Evolutionary conservation across 1,140 invertebrate genomes (phyloP).

Genomic region (Zaprionus camerounensis): DNA sequence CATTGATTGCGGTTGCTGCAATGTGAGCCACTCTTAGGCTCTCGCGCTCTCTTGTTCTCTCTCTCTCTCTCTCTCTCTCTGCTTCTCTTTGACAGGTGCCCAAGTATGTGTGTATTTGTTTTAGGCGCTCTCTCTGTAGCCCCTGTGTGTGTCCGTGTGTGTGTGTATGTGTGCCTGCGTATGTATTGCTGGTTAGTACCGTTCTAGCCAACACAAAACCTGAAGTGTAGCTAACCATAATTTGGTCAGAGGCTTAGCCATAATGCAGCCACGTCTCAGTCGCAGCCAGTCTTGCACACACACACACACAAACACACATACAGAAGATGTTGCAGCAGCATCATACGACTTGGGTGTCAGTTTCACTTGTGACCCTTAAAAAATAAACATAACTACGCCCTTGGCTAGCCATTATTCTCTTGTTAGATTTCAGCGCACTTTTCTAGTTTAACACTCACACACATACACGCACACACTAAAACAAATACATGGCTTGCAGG

Average conservation of each 20-base stretch:
- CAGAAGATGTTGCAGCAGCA: not conserved
- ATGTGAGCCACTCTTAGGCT: constrained; percentile 62
- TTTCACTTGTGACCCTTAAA: constrained; percentile 43
- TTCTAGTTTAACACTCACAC: constrained; percentile 49
- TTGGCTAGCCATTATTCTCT: constrained; percentile 53
- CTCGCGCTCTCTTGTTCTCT: constrained; percentile 36
- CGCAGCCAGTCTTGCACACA: constrained; percentile 20
- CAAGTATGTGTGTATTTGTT: constrained; percentile 45
- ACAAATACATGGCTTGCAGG: constrained; percentile 48
- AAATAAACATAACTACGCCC: constrained; percentile 56
- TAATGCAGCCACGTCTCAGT: constrained; percentile 73
- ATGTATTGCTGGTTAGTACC: constrained; percentile 69
- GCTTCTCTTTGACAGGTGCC: constrained; percentile 38
- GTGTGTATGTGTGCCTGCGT: constrained; percentile 36
- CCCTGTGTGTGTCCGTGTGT: constrained; percentile 8
- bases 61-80: not conserved
- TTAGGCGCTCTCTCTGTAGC: constrained; percentile 4
- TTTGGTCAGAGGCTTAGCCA: constrained; percentile 66
- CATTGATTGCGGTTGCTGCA: constrained; percentile 52
- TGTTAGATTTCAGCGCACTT: constrained; percentile 45
- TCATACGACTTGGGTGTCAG: constrained; percentile 27
- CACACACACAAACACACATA: not conserved
- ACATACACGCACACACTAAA: constrained; percentile 42
- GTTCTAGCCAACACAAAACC: constrained; percentile 79
- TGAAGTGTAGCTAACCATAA: constrained; percentile 74